Evolutionary conservation across 1,140 invertebrate species (phyloP).

Genomic region (Neuroterus valhalla): DNA sequence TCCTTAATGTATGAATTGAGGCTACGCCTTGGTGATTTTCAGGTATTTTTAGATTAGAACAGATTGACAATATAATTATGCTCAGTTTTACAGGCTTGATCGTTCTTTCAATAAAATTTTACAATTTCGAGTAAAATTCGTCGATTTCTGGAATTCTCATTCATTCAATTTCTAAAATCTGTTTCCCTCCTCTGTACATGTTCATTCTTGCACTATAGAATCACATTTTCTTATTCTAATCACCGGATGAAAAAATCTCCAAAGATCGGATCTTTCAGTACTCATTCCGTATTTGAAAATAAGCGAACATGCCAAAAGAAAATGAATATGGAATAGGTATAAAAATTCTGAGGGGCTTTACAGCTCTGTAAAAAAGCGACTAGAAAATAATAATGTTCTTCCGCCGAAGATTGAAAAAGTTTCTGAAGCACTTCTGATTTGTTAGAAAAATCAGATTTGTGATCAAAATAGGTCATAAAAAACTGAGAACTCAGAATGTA

Average conservation of each 20-base stretch:
- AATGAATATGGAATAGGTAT: background rate
- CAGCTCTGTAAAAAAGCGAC: background rate
- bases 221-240: constrained; percentile 26
- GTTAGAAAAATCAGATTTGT: background rate
- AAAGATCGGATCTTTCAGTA: background rate
- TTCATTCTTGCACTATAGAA: background rate
- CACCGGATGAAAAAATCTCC: background rate
- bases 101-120: background rate
- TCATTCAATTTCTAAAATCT: background rate
- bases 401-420: background rate
- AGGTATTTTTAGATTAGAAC: constrained; percentile 6
- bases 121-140: background rate
- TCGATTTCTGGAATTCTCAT: background rate
- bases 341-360: background rate
- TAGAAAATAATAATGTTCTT: background rate
- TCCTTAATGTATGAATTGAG: background rate
- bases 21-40: constrained; percentile 1
- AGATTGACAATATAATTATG: background rate
- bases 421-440: background rate
- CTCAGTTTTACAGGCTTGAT: background rate
- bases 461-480: background rate
- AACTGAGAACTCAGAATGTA: background rate
- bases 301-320: background rate
- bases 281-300: background rate
- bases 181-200: constrained; percentile 11